Conservation (phyloP, 2,113 vertebrate genomes). For the Silurus asotus region DNA sequence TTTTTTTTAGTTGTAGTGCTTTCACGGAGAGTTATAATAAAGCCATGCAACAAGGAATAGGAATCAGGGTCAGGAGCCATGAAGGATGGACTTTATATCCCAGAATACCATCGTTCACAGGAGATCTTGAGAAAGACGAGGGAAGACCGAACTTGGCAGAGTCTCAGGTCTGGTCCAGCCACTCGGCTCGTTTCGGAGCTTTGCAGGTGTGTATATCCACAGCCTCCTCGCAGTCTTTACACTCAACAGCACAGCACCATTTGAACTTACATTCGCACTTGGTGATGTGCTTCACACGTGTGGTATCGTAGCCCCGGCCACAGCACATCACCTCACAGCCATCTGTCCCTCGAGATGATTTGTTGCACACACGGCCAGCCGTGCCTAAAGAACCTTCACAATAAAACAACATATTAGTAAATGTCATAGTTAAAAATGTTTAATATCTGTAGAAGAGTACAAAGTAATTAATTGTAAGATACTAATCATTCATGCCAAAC, state of each 20-base stretch:
- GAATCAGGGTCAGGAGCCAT: constrained; percentile 54
- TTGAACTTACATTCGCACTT: constrained; percentile 99
- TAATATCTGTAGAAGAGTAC: background rate
- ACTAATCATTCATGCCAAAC: background rate
- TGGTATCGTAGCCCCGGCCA: constrained; percentile 95
- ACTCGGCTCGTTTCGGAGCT: constrained; percentile 89
- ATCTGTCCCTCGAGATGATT: constrained; percentile 85
- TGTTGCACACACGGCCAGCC: constrained; percentile 90
- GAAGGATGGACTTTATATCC: constrained; percentile 76
- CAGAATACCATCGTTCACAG: constrained; percentile 74
- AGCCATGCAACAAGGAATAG: constrained; percentile 83
- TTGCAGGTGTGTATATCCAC: constrained; percentile 97
- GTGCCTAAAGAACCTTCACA: constrained; percentile 90
- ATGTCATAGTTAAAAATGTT: background rate
- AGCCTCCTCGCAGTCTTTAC: constrained; percentile 89
- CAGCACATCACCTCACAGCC: constrained; percentile 99
- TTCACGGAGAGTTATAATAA: constrained; percentile 81
- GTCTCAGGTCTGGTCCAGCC: constrained; percentile 87
- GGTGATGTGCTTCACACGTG: constrained; percentile 85
- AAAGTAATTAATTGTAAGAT: background rate
- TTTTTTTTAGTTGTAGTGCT: constrained; percentile 75
- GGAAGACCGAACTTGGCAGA: constrained; percentile 60
- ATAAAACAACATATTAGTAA: constrained; percentile 75
- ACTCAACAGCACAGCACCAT: constrained; percentile 97
- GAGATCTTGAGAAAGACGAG: constrained; percentile 64